Evolutionary conservation across 2,113 vertebrate genomes (phyloP), one percentile per base, ranked within the genome.

Genomic region (Heterotis niloticus): DNA sequence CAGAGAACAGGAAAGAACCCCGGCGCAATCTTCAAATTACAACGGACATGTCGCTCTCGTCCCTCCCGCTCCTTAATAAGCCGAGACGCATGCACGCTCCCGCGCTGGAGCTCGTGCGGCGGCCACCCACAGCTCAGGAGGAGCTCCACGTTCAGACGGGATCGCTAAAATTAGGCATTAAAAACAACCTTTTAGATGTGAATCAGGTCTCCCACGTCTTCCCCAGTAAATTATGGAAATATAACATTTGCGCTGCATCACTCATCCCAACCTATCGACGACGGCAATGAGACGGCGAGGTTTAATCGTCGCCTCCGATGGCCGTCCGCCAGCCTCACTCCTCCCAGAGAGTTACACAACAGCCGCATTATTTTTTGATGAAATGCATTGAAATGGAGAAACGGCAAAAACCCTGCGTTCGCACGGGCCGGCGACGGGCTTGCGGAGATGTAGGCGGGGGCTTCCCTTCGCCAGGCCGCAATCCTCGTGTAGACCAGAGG

Each of bases 211-310:
- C 44, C 54, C 23, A 44, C 29, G 23, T 71, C 74, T 44, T 51
- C 59, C 75, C 24, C 26, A 72, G 57, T 72, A 80, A 80, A 80
- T 76, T 80, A 76, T 76, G 73, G 54, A 76, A 76, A 77, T 29
- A 54, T 76, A 70, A 77, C 57, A 54, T 72, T 77, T 81, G 68
- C 72, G 68, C 10, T 65, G 64, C 56, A 20, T 52, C 20, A 16
- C 60, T 65, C 59, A 71, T 72, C 59, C 71, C 64, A 81, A 77
- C 68, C 80, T 64, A 65, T 77, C 65, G 57, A 65, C 23, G 23
- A 71, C 20, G 18, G n/a, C 66, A 70, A 67, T 10, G 51, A 76
- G 66, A 64, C 23, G 29, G 17, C 24, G 14, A 17, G 26, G 57
- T 52, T 71, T 64, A 73, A 79, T 73, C 73, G 64, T 73, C 52